phyloP scores from a whole-genome alignment of 2,113 vertebrate genomes.

The Caracal caracal region DNA sequence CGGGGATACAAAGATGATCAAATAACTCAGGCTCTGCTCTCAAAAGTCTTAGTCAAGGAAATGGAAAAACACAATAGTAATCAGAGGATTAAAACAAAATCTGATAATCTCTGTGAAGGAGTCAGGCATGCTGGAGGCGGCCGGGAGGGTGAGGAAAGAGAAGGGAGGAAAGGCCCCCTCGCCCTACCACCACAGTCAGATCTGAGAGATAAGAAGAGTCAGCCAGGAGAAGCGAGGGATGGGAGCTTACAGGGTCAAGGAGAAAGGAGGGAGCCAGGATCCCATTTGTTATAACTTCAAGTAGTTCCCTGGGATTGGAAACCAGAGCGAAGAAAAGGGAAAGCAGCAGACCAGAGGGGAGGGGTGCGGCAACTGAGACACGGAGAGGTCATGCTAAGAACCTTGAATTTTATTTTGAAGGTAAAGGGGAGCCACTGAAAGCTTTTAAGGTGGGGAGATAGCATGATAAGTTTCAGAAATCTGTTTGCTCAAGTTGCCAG shows the following conservation, averaged over 20 bases:
- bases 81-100: background rate
- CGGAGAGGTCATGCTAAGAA: background rate
- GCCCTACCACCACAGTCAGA: background rate
- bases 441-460: background rate
- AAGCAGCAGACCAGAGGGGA: background rate
- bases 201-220: background rate
- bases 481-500: background rate
- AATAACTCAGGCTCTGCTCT: background rate
- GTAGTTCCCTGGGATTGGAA: too few species aligned
- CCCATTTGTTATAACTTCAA: background rate
- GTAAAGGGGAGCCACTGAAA: background rate
- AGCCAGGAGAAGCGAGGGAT: background rate
- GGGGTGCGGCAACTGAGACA: fast-evolving
- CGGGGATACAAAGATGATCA: background rate
- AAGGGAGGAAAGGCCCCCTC: background rate
- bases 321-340: too few species aligned
- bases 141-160: too few species aligned
- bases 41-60: background rate
- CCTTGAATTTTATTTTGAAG: background rate
- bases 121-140: background rate
- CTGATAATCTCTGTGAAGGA: background rate
- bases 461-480: background rate
- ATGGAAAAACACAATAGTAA: background rate
- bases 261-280: background rate
- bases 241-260: background rate